Base-by-base conservation (phyloP, 2,888 invertebrate species). In the Dynastes grantii region DNA sequence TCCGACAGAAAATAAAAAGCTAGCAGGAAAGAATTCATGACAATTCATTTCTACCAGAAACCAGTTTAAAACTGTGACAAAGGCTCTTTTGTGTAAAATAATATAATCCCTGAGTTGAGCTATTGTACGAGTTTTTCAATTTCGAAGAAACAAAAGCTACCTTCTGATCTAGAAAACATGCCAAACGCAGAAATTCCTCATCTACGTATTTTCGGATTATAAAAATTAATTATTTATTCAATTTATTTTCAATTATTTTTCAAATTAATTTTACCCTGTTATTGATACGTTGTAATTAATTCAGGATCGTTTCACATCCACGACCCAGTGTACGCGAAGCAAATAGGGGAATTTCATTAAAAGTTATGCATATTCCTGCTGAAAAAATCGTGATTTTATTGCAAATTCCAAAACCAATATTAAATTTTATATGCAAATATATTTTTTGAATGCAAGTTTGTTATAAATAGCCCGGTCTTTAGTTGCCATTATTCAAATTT, bases 201-300 rank as follows among this genome's bases (percentile, higher is more conserved):
- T 11, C 45, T 37, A 37, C 37, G 9, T 9, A 40, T 40, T 40
- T 45, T 1, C 11, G 9, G 8, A 45, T 8, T 45, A 11, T 2
- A 58, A 22, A 58, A 58, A 22, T 58, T 22, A 58, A 58, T 58
- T 58, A 58, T 58, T 16, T 58, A 58, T 58, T 58, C 55, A 16
- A 58, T 58, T 58, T 58, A 22, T 22, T 58, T 58, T 58, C 22
- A 58, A 58, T 58, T 22, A 58, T 16, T 58, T 58, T 16, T 27
- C 11, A 45, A 45, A 58, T 58, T 22, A 16, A 58, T 22, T 58
- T 22, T 1, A 2, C 4, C 8, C 16, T 53, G 53, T 16, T 16
- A 53, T 53, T 16, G 55, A 58, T 58, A 16, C 55, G 16, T 58
- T 22, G 8, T 22, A 58, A 58, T 58, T 58, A 22, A 58, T 58